Base-by-base conservation (phyloP, 2,888 invertebrate genomes). In the Polymixis lichenea region DNA sequence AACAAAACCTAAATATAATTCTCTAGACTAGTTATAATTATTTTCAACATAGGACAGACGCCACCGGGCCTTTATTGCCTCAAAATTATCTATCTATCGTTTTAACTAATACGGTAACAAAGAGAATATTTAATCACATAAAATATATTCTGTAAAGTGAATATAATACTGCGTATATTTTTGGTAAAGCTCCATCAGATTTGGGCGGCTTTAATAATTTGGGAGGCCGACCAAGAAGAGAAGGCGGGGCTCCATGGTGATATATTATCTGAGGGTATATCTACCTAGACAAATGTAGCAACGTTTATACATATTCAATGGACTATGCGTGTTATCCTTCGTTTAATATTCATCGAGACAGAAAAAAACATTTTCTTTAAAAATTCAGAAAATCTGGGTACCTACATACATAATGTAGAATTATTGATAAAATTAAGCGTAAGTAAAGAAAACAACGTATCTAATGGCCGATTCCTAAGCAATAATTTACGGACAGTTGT, bases 181-280 rank as follows among this genome's bases (percentile, higher is more conserved):
- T 13, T 28, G 11, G 58, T 46, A 58, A 65, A 68, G 25, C 69
- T 60, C 28, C 38, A 51, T 32, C 71, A 65, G 66, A 82, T 80
- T 84, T 84, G 87, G 88, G 89, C 88, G 89, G 88, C 76, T 83
- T 87, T 70, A 84, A 82, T 87, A 84, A 88, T 86, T 87, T 81
- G 58, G 80, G 80, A 80, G 87, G 87, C 83, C 87, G 85, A 79
- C 75, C 83, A 46, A 28, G 22, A 22, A n/a, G 62, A 56, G 75
- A 38, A 67, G 86, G 86, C 80, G 85, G 77, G 58, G 85, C 75
- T 58, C 11, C 4, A 22, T 49, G 17, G 7, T n/a, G 28, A 38
- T 74, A 76, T 64, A 73, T 58, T 79, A 66, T 75, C 74, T 58
- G 19, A 51, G 32, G 15, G 13, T 67, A n/a, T 32, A 53, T 25